Percentiles rank a stretch among this genome's conserved stretches.
Conservation (phyloP, 2,113 vertebrate genomes). For the Chauna torquata region DNA sequence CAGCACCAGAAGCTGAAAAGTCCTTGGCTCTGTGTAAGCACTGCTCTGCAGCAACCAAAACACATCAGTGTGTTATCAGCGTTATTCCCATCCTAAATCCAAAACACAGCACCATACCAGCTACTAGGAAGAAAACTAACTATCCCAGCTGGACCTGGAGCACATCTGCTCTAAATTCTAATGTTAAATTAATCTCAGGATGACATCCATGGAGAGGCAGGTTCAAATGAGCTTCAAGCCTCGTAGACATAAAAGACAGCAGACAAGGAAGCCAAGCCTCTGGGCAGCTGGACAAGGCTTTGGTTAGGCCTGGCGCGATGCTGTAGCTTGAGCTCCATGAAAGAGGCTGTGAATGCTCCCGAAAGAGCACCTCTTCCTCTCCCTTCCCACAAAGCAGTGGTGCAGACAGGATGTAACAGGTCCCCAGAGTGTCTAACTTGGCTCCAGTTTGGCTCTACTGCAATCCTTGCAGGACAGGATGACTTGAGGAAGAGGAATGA, state of each 20-base stretch:
- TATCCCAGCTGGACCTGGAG: too few relatives aligned
- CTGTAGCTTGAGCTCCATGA: background rate
- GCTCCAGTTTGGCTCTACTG: background rate
- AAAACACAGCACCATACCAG: too few relatives aligned
- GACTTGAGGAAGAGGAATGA: background rate
- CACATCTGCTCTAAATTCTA: background rate
- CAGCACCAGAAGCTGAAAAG: too few relatives aligned
- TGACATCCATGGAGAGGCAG: background rate
- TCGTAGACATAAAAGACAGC: background rate
- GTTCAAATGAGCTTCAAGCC: background rate
- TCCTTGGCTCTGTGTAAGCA: too few relatives aligned
- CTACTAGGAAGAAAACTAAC: too few relatives aligned
- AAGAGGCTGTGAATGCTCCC: background rate
- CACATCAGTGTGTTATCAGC: too few relatives aligned
- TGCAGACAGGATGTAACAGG: background rate
- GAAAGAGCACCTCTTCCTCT: background rate
- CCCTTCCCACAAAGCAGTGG: background rate
- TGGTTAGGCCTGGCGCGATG: background rate
- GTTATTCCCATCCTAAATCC: too few relatives aligned
- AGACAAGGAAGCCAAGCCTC: background rate
- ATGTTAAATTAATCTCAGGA: background rate
- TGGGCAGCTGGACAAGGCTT: background rate
- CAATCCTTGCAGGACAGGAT: background rate
- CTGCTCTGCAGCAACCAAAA: too few relatives aligned
- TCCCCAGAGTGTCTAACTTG: background rate